Conservation (phyloP, 2,888 invertebrate genomes). For the Conomelus anceps region DNA sequence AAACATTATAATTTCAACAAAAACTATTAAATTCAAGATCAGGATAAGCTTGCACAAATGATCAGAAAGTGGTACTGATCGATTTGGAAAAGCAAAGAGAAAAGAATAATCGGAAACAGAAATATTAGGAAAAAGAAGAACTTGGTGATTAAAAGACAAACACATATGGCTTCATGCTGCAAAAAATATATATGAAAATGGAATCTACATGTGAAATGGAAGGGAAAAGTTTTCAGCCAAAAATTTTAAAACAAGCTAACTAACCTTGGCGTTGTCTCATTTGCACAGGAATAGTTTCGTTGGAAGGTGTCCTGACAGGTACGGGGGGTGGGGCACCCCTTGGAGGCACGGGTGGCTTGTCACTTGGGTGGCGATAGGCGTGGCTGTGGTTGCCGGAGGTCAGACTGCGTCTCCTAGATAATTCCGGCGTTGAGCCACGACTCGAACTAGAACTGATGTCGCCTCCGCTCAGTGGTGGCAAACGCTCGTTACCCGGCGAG, state of each 20-base stretch:
- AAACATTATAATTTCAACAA: no score
- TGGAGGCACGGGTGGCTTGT: constrained; percentile 51
- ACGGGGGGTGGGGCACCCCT: constrained; percentile 53
- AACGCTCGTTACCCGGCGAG: constrained; percentile 29
- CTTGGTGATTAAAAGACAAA: no score
- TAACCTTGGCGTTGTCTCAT: constrained; percentile 18
- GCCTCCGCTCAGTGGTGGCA: constrained; percentile 26
- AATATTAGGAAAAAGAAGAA: no score
- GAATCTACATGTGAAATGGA: no score
- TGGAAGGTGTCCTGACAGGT: constrained; percentile 44
- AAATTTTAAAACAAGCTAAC: not conserved
- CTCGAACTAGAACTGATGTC: constrained; percentile 43
- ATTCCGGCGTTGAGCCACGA: constrained; percentile 45
- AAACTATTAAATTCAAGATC: no score
- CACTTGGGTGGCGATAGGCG: not conserved
- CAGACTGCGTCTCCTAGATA: constrained; percentile 37
- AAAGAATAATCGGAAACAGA: no score
- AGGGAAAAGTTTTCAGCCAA: not conserved
- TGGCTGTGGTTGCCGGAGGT: constrained; percentile 3
- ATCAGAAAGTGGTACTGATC: no score
- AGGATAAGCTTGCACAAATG: no score
- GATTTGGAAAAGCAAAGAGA: no score
- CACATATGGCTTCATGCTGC: no score
- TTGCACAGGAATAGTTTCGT: constrained; percentile 36
- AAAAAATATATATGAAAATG: no score